phyloP scores from a whole-genome alignment of 2,888 invertebrate genomes.

The Drosophila anomelani region DNA sequence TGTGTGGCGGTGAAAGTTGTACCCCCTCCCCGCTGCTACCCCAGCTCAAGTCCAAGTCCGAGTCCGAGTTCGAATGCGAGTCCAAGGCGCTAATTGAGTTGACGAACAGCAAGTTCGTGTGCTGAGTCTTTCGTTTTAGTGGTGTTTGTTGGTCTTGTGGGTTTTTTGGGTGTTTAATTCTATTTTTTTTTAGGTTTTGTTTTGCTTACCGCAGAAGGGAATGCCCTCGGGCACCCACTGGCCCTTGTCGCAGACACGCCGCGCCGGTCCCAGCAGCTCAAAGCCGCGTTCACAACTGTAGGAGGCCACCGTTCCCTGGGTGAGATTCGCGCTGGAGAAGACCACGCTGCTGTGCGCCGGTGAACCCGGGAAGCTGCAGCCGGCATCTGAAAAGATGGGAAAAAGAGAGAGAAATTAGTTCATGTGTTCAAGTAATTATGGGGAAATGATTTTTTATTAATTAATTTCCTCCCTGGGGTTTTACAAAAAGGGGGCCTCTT shows the following conservation, averaged over 20 bases:
- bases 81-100: conserved; percentile 70
- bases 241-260: conserved; percentile 91
- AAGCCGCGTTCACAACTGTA: conserved; percentile 95
- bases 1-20: conserved; percentile 61
- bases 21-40: background rate
- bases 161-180: background rate
- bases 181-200: background rate
- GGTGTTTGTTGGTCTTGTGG: background rate
- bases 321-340: conserved; percentile 88
- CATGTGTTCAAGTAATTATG: conserved; percentile 9
- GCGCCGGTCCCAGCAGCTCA: conserved; percentile 94
- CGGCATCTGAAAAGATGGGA: conserved; percentile 71
- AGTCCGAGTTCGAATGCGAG: conserved; percentile 7
- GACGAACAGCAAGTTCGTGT: conserved; percentile 51
- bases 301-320: conserved; percentile 88
- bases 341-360: conserved; percentile 94
- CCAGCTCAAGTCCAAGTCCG: conserved; percentile 7
- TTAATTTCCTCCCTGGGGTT: conserved; percentile 17
- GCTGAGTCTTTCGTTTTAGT: conserved; percentile 63
- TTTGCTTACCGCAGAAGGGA: conserved; percentile 93
- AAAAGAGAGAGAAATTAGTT: conserved; percentile 11
- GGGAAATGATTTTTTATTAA: conserved; percentile 14
- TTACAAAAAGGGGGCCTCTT: background rate
- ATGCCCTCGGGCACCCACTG: conserved; percentile 95
- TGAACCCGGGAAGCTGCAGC: conserved; percentile 94